Percentiles rank a stretch among this genome's conserved stretches.
Evolutionary conservation across 2,113 vertebrate species (phyloP).

Genomic region (Psittacara wagleri): DNA sequence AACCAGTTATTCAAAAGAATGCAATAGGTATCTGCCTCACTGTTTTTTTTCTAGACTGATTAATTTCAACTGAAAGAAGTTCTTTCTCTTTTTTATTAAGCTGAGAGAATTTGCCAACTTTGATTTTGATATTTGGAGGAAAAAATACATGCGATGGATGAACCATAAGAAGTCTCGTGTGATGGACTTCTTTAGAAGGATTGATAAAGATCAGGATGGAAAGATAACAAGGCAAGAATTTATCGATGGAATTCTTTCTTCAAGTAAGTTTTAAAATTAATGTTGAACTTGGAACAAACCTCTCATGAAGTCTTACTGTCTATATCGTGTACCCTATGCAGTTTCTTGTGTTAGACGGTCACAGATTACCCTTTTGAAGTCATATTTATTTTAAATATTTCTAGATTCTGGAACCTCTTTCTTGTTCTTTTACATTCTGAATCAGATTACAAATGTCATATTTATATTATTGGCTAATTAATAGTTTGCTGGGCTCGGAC

Average conservation of each 20-base stretch:
- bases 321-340: neutral
- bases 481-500: neutral
- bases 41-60: neutral
- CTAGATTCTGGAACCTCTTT: neutral
- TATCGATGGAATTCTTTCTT: slow-evolving; percentile 97
- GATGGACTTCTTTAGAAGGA: slow-evolving; percentile 98
- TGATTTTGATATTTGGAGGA: slow-evolving; percentile 97
- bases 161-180: slow-evolving; percentile 98
- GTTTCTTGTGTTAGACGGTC: neutral
- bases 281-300: neutral
- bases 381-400: neutral
- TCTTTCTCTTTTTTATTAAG: slow-evolving; percentile 66
- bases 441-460: neutral
- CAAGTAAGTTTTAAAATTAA: slow-evolving; percentile 82
- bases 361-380: neutral
- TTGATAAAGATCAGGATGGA: slow-evolving; percentile 98
- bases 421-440: neutral
- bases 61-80: neutral
- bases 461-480: neutral
- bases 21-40: neutral
- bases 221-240: slow-evolving; percentile 98
- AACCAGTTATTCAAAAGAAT: neutral
- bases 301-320: neutral
- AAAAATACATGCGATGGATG: slow-evolving; percentile 99
- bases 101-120: slow-evolving; percentile 97